Conservation (phyloP, 2,888 invertebrate genomes). For the Mythimna ferrago region DNA sequence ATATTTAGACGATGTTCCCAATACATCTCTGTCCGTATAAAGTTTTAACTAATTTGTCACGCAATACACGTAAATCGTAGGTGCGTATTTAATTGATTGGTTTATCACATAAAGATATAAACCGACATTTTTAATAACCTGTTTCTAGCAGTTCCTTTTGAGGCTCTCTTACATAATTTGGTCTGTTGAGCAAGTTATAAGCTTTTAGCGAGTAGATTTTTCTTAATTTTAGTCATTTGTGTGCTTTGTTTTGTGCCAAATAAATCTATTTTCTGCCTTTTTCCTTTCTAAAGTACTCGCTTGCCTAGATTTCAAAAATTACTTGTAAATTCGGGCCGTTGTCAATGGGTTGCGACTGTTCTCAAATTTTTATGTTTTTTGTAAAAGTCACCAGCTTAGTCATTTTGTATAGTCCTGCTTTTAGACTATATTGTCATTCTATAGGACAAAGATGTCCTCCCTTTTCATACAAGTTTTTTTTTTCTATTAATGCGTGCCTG, state of each 20-base stretch:
- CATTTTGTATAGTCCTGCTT: not conserved
- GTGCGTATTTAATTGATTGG: conserved; percentile 48
- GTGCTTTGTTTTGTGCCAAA: too few relatives aligned
- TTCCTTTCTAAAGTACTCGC: too few relatives aligned
- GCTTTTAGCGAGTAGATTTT: not conserved
- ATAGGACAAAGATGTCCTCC: not conserved
- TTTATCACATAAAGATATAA: conserved; percentile 61
- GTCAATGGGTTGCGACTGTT: too few relatives aligned
- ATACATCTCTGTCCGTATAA: conserved; percentile 25
- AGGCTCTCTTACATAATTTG: conserved; percentile 51
- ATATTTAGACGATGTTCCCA: conserved; percentile 8
- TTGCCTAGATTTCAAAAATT: too few relatives aligned
- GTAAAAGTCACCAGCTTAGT: too few relatives aligned
- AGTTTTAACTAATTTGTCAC: conserved; percentile 30
- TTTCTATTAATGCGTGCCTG: not conserved
- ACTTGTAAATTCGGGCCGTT: too few relatives aligned
- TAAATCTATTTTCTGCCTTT: too few relatives aligned
- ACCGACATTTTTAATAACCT: conserved; percentile 63
- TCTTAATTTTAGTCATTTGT: not conserved
- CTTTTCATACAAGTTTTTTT: not conserved
- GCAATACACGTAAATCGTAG: conserved; percentile 31
- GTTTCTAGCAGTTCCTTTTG: conserved; percentile 55
- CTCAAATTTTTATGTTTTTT: too few relatives aligned
- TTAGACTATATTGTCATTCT: not conserved
- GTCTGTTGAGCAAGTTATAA: conserved; percentile 33